These are phyloP conservation scores for Zaprionus taronus DNA, from an alignment of 1,140 invertebrate genomes.

Conservation along the genomic window DNA sequence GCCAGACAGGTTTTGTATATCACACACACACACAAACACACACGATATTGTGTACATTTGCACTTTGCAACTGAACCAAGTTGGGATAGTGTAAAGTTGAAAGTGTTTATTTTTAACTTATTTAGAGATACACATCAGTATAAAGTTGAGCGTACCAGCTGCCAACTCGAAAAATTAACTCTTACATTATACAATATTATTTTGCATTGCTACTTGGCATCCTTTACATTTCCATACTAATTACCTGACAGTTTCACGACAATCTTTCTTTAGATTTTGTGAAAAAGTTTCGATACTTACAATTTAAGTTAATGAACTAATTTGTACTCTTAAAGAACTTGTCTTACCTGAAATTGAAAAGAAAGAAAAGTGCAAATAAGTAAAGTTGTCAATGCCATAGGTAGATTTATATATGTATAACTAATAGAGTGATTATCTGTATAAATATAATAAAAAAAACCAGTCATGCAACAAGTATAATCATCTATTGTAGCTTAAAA, in stretches of 20 bases:
- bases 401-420: not conserved
- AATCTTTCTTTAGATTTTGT: not conserved
- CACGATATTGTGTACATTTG: not conserved
- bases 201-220: not conserved
- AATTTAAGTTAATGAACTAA: not conserved
- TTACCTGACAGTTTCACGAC: not conserved
- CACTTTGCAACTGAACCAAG: not conserved
- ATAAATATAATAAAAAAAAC: not conserved
- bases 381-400: not conserved
- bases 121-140: not conserved
- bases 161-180: not conserved
- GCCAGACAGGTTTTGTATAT: conserved; percentile 8
- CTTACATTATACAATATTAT: not conserved
- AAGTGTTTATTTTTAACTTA: not conserved
- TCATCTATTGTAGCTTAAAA: not conserved
- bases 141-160: not conserved
- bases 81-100: not conserved
- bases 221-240: not conserved
- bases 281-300: not conserved
- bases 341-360: not conserved
- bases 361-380: not conserved
- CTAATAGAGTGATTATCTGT: not conserved
- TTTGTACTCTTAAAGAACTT: not conserved
- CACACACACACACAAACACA: not conserved
- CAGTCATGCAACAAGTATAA: not conserved